Conservation (phyloP, 2,113 vertebrate species). For the Struthio camelus region DNA sequence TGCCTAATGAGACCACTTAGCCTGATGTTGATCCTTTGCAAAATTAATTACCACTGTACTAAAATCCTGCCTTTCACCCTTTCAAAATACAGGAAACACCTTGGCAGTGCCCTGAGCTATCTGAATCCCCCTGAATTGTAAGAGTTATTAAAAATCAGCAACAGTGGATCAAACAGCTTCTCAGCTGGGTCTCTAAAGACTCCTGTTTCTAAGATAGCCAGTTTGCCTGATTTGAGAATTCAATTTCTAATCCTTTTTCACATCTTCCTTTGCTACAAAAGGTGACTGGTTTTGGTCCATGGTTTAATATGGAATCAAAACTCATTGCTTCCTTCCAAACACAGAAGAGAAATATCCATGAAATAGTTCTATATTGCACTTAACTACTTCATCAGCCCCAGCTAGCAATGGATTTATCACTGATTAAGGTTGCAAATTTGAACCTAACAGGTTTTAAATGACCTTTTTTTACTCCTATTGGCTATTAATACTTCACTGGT, state of each 20-base stretch:
- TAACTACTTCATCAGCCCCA: neutral
- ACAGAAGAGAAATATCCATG: neutral
- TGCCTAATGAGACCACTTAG: slow-evolving; percentile 19
- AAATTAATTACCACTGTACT: slow-evolving; percentile 36
- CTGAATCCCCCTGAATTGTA: neutral
- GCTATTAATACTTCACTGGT: neutral
- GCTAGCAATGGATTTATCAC: neutral
- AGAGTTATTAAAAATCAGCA: slow-evolving; percentile 48
- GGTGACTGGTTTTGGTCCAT: neutral
- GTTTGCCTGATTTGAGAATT: neutral
- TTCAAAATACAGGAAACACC: neutral
- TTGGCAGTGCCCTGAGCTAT: slow-evolving; percentile 1
- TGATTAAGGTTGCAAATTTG: neutral
- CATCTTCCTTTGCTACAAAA: neutral
- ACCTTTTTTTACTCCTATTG: neutral
- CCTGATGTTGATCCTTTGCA: slow-evolving; percentile 3
- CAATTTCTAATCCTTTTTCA: neutral
- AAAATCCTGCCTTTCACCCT: slow-evolving; percentile 41
- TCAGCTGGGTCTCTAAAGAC: neutral
- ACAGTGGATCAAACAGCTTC: slow-evolving; percentile 25
- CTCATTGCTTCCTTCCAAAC: neutral
- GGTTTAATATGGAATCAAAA: neutral
- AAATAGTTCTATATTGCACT: fast-evolving
- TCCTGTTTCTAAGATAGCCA: neutral
- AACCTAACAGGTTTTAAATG: neutral